phyloP scores from a whole-genome alignment of 1,140 invertebrate genomes.

The Drosophila malerkotliana region DNA sequence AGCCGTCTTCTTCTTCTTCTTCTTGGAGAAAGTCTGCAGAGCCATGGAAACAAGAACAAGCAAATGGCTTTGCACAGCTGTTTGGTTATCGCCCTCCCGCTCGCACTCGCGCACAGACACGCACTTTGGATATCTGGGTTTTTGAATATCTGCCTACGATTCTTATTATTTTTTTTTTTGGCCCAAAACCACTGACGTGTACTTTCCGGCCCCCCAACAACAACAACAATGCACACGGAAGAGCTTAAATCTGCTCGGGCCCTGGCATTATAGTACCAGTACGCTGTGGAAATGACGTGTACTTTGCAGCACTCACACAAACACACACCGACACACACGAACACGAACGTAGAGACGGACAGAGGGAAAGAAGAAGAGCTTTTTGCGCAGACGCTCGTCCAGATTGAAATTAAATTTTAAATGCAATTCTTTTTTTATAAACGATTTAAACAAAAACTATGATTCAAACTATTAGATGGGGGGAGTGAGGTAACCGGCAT shows the following conservation, averaged over 20 bases:
- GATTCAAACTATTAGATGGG: not conserved
- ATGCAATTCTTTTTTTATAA: conserved; percentile 4
- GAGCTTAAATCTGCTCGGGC: conserved; percentile 39
- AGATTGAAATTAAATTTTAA: not conserved
- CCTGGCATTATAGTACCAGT: not conserved
- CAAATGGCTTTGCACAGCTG: conserved; percentile 53
- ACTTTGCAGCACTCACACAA: conserved; percentile 28
- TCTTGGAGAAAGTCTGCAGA: conserved; percentile 56
- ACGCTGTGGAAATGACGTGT: conserved; percentile 65
- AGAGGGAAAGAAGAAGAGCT: conserved; percentile 18
- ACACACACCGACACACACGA: conserved; percentile 15
- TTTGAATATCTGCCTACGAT: not conserved
- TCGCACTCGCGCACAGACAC: not conserved
- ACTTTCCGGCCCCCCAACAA: conserved; percentile 30
- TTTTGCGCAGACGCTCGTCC: conserved; percentile 55
- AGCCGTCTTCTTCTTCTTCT: not conserved
- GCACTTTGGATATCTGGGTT: conserved; percentile 10
- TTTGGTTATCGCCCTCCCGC: conserved; percentile 21
- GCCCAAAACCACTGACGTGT: conserved; percentile 55
- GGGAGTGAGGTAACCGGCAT: no score
- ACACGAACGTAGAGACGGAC: not conserved
- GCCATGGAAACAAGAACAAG: conserved; percentile 14
- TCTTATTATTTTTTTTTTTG: conserved; percentile 13
- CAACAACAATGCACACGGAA: conserved; percentile 4
- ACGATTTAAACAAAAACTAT: conserved; percentile 19